Evolutionary conservation across 2,888 invertebrate genomes (phyloP).

Genomic region (Acanthacorydalis orientalis): DNA sequence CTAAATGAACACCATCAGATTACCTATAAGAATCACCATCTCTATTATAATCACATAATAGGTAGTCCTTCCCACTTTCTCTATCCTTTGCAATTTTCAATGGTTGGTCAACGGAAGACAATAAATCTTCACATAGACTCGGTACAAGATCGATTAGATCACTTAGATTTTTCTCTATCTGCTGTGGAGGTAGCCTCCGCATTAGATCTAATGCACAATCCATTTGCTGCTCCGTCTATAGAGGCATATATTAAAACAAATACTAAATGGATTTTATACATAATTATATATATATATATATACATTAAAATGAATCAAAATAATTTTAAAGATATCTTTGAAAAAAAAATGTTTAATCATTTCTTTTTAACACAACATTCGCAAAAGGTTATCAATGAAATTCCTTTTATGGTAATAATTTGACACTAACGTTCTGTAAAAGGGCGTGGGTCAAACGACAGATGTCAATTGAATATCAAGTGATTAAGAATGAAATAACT

Average conservation of each 20-base stretch:
- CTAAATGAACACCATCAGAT: neutral
- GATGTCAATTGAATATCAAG: neutral
- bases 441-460: constrained; percentile 3
- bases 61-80: constrained; percentile 88
- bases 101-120: constrained; percentile 96
- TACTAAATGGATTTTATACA: neutral
- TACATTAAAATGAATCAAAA: neutral
- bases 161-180: constrained; percentile 95
- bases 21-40: constrained; percentile 95
- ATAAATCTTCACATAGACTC: constrained; percentile 85
- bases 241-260: constrained; percentile 10
- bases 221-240: constrained; percentile 87
- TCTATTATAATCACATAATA: constrained; percentile 96
- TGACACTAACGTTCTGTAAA: neutral
- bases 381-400: neutral
- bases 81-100: constrained; percentile 93
- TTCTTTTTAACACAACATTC: neutral
- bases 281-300: neutral
- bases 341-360: neutral
- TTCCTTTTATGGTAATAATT: neutral
- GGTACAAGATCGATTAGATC: constrained; percentile 96
- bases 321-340: neutral
- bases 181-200: constrained; percentile 96
- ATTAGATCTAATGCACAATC: constrained; percentile 98
- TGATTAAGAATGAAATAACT: too few species aligned